Percentiles rank a stretch among this genome's conserved stretches.
These are phyloP conservation scores for Eristalinus sepulchralis DNA, from an alignment of 2,888 invertebrate genomes.

Conservation along the genomic window DNA sequence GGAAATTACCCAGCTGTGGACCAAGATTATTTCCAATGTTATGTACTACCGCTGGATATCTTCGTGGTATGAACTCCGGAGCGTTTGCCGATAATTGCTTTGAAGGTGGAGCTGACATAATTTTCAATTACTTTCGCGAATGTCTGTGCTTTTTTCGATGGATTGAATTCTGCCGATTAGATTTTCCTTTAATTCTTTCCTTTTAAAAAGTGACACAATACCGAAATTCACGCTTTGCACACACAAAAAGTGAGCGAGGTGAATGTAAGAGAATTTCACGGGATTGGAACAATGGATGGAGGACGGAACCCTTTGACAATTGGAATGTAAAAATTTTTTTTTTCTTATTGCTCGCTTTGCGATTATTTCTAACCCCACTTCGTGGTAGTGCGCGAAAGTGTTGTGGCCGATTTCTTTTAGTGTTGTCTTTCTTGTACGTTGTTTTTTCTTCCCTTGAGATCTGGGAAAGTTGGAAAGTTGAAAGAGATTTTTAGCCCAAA, in stretches of 20 bases:
- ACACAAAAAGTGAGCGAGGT: conserved; percentile 67
- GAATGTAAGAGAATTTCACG: conserved; percentile 68
- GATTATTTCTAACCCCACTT: conserved; percentile 70
- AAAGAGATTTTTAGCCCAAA: conserved; percentile 34
- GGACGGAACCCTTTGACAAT: conserved; percentile 69
- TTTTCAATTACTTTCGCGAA: conserved; percentile 39
- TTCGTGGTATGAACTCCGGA: conserved; percentile 73
- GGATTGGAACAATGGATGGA: conserved; percentile 69
- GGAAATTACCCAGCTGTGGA: conserved; percentile 56
- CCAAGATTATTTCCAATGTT: conserved; percentile 57
- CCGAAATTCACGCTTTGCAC: conserved; percentile 68
- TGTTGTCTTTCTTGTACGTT: conserved; percentile 62
- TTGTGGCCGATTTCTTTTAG: conserved; percentile 68
- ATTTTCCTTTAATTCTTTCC: conserved; percentile 37
- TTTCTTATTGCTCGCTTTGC: conserved; percentile 29
- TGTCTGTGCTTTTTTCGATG: conserved; percentile 12
- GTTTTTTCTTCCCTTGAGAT: neutral
- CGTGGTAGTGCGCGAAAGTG: conserved; percentile 70
- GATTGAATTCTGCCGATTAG: conserved; percentile 18
- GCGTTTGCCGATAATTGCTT: conserved; percentile 73
- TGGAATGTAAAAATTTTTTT: conserved; percentile 49
- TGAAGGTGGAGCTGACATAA: conserved; percentile 70
- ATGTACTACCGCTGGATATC: conserved; percentile 62
- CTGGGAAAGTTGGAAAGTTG: conserved; percentile 56
- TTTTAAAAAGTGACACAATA: conserved; percentile 59